phyloP scores from a whole-genome alignment of 1,140 invertebrate species.

The Ephestia elutella region DNA sequence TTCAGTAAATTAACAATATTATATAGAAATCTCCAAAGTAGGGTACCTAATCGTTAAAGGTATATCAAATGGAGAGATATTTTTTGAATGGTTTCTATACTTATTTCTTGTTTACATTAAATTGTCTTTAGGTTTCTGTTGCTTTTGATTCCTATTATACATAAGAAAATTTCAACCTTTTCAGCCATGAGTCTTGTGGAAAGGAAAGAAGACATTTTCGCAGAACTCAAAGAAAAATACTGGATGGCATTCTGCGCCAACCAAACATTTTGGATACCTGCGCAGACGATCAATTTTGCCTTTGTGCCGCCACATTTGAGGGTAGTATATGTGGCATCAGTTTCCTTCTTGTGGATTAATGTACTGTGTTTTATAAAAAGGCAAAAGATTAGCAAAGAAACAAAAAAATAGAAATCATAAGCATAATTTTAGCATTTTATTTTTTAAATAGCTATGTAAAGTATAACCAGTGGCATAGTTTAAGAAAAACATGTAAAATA shows the following conservation, averaged over 20 bases:
- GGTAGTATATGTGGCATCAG: slow-evolving; percentile 82
- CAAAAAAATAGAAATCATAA: not conserved
- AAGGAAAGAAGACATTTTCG: slow-evolving; percentile 77
- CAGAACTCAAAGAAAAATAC: slow-evolving; percentile 83
- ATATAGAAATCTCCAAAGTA: too few relatives aligned
- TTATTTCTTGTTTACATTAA: too few relatives aligned
- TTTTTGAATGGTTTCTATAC: too few relatives aligned
- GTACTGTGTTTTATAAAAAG: slow-evolving; percentile 85
- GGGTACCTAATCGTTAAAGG: too few relatives aligned
- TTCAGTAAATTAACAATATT: too few relatives aligned
- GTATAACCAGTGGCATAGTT: too few relatives aligned
- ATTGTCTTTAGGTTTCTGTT: too few relatives aligned
- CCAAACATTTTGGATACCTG: slow-evolving; percentile 86
- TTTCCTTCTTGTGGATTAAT: slow-evolving; percentile 85
- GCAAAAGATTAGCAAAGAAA: slow-evolving; percentile 48
- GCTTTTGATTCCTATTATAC: too few relatives aligned
- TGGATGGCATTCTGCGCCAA: slow-evolving; percentile 81
- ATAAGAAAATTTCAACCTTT: not conserved
- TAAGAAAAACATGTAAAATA: too few relatives aligned
- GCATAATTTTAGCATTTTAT: too few relatives aligned
- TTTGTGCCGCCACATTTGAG: slow-evolving; percentile 79
- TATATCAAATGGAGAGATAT: too few relatives aligned
- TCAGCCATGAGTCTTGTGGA: slow-evolving; percentile 78
- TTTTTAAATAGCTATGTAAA: too few relatives aligned
- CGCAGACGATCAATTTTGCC: slow-evolving; percentile 83